phyloP scores from a whole-genome alignment of 2,113 vertebrate genomes.

The Cryptotis parvus region DNA sequence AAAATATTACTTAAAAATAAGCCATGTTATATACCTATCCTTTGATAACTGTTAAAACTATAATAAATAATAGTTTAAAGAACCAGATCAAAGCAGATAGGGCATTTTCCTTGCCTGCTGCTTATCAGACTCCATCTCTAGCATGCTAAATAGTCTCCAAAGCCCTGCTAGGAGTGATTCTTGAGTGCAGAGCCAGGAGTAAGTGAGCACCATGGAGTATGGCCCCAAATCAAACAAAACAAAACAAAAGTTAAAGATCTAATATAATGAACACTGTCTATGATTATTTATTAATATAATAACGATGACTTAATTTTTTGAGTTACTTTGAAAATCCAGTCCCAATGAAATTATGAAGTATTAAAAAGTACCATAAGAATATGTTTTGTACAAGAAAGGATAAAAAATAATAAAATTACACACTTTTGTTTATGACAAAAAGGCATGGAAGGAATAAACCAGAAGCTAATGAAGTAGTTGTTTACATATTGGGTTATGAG shows the following conservation, averaged over 20 bases:
- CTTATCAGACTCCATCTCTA: too few species aligned
- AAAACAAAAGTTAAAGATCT: too few species aligned
- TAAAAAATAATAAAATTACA: neutral
- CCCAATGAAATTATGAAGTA: conserved; percentile 41
- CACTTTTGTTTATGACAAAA: neutral
- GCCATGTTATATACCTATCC: neutral
- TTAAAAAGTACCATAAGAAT: neutral
- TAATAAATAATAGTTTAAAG: neutral
- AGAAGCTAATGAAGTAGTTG: conserved; percentile 9
- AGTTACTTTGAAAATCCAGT: conserved; percentile 14
- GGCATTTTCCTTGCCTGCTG: too few species aligned
- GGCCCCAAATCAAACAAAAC: too few species aligned
- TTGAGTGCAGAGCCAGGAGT: too few species aligned
- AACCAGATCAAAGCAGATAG: too few species aligned
- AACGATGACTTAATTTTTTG: too few species aligned
- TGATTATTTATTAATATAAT: too few species aligned
- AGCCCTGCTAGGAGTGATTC: too few species aligned
- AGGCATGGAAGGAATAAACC: neutral
- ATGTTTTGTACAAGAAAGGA: conserved; percentile 18
- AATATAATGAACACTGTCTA: too few species aligned
- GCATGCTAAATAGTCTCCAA: too few species aligned
- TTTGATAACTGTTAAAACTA: neutral
- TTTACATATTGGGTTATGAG: neutral
- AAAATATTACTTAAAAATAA: neutral
- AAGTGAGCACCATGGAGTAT: too few species aligned